These are phyloP conservation scores for Tetragnatha versicolor DNA, from an alignment of 1,140 invertebrate species.

Conservation along the genomic window DNA sequence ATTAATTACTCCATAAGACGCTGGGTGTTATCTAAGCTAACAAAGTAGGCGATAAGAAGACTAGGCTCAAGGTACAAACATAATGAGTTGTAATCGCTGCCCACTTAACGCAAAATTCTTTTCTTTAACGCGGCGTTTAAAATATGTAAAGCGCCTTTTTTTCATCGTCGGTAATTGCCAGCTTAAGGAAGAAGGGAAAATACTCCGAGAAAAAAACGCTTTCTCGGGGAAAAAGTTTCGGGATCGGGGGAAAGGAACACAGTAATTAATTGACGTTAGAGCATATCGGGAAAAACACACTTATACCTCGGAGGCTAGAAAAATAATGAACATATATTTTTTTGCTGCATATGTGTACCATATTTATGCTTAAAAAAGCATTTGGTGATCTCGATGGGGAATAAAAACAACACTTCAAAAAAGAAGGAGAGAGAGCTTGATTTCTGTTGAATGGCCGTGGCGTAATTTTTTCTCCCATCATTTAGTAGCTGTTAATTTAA, in stretches of 20 bases:
- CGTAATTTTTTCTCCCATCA: conserved; percentile 17
- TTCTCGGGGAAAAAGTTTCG: conserved; percentile 12
- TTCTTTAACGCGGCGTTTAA: conserved; percentile 47
- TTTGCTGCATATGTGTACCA: conserved; percentile 9
- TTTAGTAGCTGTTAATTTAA: conserved; percentile 40
- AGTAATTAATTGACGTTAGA: conserved; percentile 49
- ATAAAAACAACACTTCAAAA: neutral
- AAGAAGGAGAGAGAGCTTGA: conserved; percentile 26
- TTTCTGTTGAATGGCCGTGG: conserved; percentile 39
- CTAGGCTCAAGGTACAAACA: conserved; percentile 41
- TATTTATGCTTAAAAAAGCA: conserved; percentile 42
- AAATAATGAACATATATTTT: conserved; percentile 39
- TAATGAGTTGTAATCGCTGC: conserved; percentile 51
- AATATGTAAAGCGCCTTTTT: conserved; percentile 46
- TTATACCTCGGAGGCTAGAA: conserved; percentile 37
- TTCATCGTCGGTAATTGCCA: conserved; percentile 39
- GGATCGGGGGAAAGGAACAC: conserved; percentile 1
- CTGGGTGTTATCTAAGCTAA: conserved; percentile 47
- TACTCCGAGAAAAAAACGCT: neutral
- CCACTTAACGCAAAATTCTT: conserved; percentile 52
- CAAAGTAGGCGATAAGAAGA: conserved; percentile 47
- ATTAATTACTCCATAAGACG: conserved; percentile 51
- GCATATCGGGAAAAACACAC: conserved; percentile 51
- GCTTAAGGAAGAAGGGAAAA: conserved; percentile 48
- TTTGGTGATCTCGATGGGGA: conserved; percentile 1